phyloP scores from a whole-genome alignment of 2,113 vertebrate genomes.

The Panthera leo region DNA sequence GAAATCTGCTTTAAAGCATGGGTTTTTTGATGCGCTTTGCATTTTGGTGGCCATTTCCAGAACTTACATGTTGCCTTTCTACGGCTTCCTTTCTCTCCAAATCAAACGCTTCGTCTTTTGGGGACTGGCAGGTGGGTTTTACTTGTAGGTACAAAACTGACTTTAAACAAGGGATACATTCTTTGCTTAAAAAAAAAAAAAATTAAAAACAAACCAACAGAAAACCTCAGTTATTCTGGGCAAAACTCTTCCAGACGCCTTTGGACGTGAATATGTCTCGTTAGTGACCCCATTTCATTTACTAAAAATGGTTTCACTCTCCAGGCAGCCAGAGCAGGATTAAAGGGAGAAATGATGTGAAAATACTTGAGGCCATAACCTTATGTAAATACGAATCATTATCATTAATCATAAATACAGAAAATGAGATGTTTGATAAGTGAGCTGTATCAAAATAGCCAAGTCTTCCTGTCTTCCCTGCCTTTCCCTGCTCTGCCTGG shows the following conservation, averaged over 20 bases:
- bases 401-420: background rate
- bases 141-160: background rate
- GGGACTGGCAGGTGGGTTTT: background rate
- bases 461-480: background rate
- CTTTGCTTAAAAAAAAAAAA: background rate
- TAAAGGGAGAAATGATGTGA: background rate
- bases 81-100: background rate
- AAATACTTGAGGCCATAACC: background rate
- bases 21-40: background rate
- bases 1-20: background rate
- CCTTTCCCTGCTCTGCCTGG: background rate
- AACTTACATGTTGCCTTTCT: background rate
- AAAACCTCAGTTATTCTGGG: background rate
- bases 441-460: background rate
- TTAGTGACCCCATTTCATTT: background rate
- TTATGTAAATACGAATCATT: background rate
- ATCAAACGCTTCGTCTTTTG: background rate
- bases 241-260: background rate
- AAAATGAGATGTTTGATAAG: background rate
- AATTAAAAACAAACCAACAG: background rate
- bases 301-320: background rate
- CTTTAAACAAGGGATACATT: conserved; percentile 9
- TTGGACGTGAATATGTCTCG: background rate
- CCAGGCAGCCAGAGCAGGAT: background rate
- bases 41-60: background rate